These are phyloP conservation scores for Leptinotarsa peninsularis DNA, from an alignment of 2,888 invertebrate genomes.

Conservation along the genomic window DNA sequence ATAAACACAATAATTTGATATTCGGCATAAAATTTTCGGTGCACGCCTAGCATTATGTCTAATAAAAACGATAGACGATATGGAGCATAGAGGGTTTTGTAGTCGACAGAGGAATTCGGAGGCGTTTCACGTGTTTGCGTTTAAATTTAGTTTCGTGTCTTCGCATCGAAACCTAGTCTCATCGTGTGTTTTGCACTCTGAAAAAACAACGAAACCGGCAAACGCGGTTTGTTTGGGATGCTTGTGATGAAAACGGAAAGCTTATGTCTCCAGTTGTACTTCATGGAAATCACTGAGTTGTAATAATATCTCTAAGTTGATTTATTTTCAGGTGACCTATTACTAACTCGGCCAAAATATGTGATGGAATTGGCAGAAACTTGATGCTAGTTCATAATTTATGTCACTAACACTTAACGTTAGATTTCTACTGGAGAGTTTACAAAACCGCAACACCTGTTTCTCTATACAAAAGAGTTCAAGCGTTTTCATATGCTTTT, in stretches of 20 bases:
- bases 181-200: slow-evolving; percentile 9
- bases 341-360: no score
- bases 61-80: slow-evolving; percentile 32
- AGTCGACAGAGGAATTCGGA: slow-evolving; percentile 39
- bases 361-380: no score
- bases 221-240: slow-evolving; percentile 8
- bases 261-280: slow-evolving; percentile 6
- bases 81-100: slow-evolving; percentile 28
- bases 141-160: slow-evolving; percentile 39
- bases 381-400: no score
- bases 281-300: not conserved
- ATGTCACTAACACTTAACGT: no score
- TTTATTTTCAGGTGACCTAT: not conserved
- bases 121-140: slow-evolving; percentile 34
- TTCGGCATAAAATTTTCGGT: slow-evolving; percentile 14
- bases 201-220: not conserved
- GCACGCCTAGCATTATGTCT: slow-evolving; percentile 18
- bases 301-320: not conserved
- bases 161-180: slow-evolving; percentile 22
- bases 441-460: no score
- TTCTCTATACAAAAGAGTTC: no score
- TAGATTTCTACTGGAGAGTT: no score
- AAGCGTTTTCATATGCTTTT: no score
- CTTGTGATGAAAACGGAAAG: slow-evolving; percentile 4
- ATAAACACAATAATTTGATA: slow-evolving; percentile 41